These are phyloP conservation scores for Glossophaga mutica DNA, from an alignment of 2,797 vertebrate genomes.

Conservation along the genomic window DNA sequence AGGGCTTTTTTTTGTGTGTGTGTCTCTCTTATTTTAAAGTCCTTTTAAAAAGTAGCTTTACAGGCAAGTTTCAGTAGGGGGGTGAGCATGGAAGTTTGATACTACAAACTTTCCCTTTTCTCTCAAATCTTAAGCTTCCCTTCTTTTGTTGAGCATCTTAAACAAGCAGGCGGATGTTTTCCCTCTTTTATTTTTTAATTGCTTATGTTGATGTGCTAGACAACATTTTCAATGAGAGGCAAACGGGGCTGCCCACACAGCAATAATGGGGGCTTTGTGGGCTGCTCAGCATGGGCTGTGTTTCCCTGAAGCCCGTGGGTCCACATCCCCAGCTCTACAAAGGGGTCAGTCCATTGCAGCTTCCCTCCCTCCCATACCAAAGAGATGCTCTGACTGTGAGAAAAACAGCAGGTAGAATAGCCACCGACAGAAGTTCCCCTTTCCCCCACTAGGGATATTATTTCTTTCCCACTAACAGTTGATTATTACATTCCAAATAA, in stretches of 20 bases:
- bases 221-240: slow-evolving; percentile 43
- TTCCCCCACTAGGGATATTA: neutral
- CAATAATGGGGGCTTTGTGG: slow-evolving; percentile 61
- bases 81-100: neutral
- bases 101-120: slow-evolving; percentile 37
- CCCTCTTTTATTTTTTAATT: slow-evolving; percentile 71
- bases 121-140: slow-evolving; percentile 48
- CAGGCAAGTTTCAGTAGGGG: slow-evolving; percentile 4
- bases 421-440: slow-evolving; percentile 26
- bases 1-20: neutral
- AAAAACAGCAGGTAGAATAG: slow-evolving; percentile 54
- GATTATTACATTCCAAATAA: slow-evolving; percentile 68
- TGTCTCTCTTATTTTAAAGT: neutral
- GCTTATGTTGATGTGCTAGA: slow-evolving; percentile 65
- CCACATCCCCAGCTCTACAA: slow-evolving; percentile 33
- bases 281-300: slow-evolving; percentile 38
- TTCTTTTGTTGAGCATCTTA: slow-evolving; percentile 53
- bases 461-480: slow-evolving; percentile 59
- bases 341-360: slow-evolving; percentile 46
- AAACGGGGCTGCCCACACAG: slow-evolving; percentile 35
- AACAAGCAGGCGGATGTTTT: slow-evolving; percentile 56
- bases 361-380: slow-evolving; percentile 33
- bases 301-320: slow-evolving; percentile 43
- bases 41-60: slow-evolving; percentile 28
- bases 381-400: slow-evolving; percentile 54